Percentiles rank a stretch among this genome's conserved stretches.
These are phyloP conservation scores for Ceyx cyanopectus DNA, from an alignment of 2,113 vertebrate genomes.

Conservation along the genomic window DNA sequence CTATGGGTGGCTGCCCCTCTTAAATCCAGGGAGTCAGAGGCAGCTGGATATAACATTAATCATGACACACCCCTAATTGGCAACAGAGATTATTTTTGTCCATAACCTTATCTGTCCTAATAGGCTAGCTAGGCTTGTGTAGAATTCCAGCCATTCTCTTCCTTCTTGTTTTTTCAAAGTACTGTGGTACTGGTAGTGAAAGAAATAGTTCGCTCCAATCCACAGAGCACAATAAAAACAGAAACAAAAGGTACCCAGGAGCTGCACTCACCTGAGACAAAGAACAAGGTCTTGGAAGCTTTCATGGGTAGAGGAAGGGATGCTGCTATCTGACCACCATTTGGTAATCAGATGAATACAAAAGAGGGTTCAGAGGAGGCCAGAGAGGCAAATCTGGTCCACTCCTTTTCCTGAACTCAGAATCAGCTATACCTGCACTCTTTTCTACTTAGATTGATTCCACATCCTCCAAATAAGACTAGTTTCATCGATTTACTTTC, in stretches of 20 bases:
- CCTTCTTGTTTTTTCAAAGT: neutral
- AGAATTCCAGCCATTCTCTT: neutral
- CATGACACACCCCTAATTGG: neutral
- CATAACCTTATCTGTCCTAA: neutral
- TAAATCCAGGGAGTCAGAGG: neutral
- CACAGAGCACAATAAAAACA: neutral
- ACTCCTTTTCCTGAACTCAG: neutral
- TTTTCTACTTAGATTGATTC: neutral
- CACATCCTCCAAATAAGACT: neutral
- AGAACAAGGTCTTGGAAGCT: neutral
- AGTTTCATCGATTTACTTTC: neutral
- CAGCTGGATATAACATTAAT: neutral
- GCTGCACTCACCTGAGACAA: neutral
- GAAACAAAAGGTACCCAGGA: neutral
- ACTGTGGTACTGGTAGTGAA: accelerated
- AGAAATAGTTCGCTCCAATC: neutral
- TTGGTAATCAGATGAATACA: neutral
- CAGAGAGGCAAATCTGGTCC: neutral
- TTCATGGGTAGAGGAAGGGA: neutral
- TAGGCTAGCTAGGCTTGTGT: neutral
- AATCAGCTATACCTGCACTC: neutral
- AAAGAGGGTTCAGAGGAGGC: neutral
- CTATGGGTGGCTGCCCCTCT: neutral
- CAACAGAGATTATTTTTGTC: neutral
- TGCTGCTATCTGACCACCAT: neutral